These are phyloP conservation scores for Lutraria rhynchaena DNA, from an alignment of 1,140 invertebrate species.

Conservation along the genomic window DNA sequence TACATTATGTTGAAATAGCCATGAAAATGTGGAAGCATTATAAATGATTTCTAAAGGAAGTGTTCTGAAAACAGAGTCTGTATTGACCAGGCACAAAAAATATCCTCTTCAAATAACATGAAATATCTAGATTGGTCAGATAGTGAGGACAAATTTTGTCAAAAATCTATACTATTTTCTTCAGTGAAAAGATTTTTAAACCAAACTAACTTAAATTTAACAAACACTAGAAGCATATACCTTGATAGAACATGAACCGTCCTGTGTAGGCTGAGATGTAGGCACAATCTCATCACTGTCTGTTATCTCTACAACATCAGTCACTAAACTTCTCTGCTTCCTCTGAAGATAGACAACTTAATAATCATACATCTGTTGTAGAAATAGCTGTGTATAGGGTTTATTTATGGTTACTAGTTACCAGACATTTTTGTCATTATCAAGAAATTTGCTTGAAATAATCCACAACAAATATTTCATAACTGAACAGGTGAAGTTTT, in stretches of 20 bases:
- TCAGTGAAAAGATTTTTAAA: neutral
- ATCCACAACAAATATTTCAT: too few species aligned
- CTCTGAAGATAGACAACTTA: too few species aligned
- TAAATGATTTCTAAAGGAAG: too few species aligned
- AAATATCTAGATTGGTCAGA: neutral
- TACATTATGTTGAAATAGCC: too few species aligned
- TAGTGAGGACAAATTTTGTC: neutral
- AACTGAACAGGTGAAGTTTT: too few species aligned
- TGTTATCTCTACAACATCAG: neutral
- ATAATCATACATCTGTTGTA: too few species aligned
- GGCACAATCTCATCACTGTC: constrained; percentile 27
- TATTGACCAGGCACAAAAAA: neutral
- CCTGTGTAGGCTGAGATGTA: constrained; percentile 12
- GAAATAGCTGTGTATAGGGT: too few species aligned
- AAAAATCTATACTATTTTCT: neutral
- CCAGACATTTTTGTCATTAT: too few species aligned
- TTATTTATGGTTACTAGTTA: too few species aligned
- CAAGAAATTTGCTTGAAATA: too few species aligned
- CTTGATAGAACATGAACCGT: neutral
- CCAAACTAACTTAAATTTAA: neutral
- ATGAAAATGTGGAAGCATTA: too few species aligned
- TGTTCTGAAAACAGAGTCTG: too few species aligned
- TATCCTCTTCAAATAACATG: neutral
- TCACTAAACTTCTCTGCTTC: neutral
- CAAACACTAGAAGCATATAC: neutral